Percentiles rank a stretch among this genome's conserved stretches.
Evolutionary conservation across 2,888 invertebrate species (phyloP).

Genomic region (Lithosia quadra): DNA sequence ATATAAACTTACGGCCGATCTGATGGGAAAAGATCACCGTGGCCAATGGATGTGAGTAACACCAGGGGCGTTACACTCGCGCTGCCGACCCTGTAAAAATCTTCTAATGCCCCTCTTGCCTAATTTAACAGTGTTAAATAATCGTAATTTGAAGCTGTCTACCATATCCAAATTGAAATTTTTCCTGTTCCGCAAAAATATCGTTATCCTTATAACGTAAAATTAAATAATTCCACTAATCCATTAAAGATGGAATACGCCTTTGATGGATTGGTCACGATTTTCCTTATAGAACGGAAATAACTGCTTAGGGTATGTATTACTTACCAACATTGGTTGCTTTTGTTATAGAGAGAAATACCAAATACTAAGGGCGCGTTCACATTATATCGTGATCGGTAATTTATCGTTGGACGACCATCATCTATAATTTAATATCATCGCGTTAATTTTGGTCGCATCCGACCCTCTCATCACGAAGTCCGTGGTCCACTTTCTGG

Average conservation of each 20-base stretch:
- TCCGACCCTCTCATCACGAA: too few relatives aligned
- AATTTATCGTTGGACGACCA: background rate
- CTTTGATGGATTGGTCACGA: constrained; percentile 2
- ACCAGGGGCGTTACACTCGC: too few relatives aligned
- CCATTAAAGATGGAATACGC: background rate
- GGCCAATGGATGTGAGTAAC: too few relatives aligned
- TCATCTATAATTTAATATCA: background rate
- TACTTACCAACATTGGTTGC: background rate
- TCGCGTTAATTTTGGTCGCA: too few relatives aligned
- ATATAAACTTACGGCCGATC: too few relatives aligned
- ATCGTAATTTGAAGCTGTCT: background rate
- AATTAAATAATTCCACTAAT: constrained; percentile 2
- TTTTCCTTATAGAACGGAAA: background rate
- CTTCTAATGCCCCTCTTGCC: too few relatives aligned
- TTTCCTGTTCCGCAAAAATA: background rate
- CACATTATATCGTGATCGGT: background rate
- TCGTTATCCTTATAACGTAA: background rate
- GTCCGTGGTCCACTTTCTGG: too few relatives aligned
- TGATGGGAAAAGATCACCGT: too few relatives aligned
- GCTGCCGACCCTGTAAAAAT: too few relatives aligned
- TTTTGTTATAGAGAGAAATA: background rate
- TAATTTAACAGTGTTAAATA: too few relatives aligned
- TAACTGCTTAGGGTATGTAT: background rate
- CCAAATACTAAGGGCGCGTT: background rate
- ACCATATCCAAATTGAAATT: background rate